Evolutionary conservation across 1,140 invertebrate species (phyloP).

Genomic region (Zeugodacus cucurbitae): DNA sequence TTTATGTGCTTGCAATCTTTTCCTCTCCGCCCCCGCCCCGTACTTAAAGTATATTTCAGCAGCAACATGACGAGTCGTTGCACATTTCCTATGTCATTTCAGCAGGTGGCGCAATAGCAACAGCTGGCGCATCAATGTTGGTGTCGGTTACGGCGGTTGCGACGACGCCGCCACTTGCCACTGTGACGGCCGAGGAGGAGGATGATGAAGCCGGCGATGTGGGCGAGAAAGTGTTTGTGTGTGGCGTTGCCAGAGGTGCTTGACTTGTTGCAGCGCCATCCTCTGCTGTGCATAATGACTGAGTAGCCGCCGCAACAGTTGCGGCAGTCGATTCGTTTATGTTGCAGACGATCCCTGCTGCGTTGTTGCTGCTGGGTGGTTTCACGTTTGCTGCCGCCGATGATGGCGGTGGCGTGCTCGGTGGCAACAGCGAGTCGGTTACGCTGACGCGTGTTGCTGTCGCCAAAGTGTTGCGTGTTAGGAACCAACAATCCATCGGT

Average conservation of each 20-base stretch:
- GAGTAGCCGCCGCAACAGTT: background rate
- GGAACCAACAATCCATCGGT: conserved; percentile 95
- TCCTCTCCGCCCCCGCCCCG: background rate
- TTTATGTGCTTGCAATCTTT: background rate
- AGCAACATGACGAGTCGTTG: conserved; percentile 57
- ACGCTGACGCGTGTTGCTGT: conserved; percentile 44
- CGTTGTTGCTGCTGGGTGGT: conserved; percentile 35
- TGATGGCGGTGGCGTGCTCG: conserved; percentile 51
- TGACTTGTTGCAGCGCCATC: background rate
- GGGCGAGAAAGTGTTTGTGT: background rate
- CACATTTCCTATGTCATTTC: conserved; percentile 57
- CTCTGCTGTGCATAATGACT: background rate
- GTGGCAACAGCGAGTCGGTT: conserved; percentile 58
- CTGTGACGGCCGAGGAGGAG: background rate
- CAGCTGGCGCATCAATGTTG: background rate
- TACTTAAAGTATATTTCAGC: conserved; percentile 61
- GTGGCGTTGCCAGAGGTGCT: conserved; percentile 45
- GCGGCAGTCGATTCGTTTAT: conserved; percentile 53
- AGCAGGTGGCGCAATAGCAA: background rate
- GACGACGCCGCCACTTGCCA: background rate
- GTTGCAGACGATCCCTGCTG: conserved; percentile 47
- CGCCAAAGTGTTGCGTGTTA: conserved; percentile 70
- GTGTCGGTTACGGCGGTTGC: background rate
- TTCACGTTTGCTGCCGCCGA: conserved; percentile 42
- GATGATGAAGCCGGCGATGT: conserved; percentile 14